These are phyloP conservation scores for Falco novaeseelandiae DNA, from an alignment of 2,797 vertebrate species.

Conservation along the genomic window DNA sequence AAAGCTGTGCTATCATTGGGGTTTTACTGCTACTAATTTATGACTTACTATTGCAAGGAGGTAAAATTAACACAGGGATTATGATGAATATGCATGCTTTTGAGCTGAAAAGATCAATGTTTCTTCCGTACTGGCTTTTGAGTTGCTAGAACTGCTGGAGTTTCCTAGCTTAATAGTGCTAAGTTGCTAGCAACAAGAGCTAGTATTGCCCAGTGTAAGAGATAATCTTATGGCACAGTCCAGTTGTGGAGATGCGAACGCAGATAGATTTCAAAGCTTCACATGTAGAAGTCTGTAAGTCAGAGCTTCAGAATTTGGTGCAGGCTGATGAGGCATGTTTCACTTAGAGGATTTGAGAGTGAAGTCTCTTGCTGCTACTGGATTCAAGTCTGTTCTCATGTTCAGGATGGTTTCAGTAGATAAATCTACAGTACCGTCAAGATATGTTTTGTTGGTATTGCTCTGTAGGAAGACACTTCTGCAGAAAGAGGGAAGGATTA, in stretches of 20 bases:
- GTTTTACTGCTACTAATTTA: not conserved
- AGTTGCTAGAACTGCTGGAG: not conserved
- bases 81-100: not conserved
- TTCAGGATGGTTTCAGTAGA: not conserved
- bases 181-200: not conserved
- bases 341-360: not conserved
- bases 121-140: not conserved
- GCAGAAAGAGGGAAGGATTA: not conserved
- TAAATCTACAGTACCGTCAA: not conserved
- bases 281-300: not conserved
- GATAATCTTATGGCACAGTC: not conserved
- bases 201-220: not conserved
- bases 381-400: not conserved
- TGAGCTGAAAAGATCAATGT: not conserved
- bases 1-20: not conserved
- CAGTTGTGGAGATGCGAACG: not conserved
- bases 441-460: not conserved
- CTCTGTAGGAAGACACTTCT: not conserved
- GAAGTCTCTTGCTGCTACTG: not conserved
- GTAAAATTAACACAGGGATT: not conserved
- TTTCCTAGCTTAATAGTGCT: not conserved
- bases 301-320: not conserved
- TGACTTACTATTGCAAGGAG: not conserved
- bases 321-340: not conserved
- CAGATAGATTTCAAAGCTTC: not conserved